Percentiles rank a stretch among this genome's conserved stretches.
These are phyloP conservation scores for Neodiprion virginianus DNA, from an alignment of 1,140 invertebrate genomes.

Conservation along the genomic window DNA sequence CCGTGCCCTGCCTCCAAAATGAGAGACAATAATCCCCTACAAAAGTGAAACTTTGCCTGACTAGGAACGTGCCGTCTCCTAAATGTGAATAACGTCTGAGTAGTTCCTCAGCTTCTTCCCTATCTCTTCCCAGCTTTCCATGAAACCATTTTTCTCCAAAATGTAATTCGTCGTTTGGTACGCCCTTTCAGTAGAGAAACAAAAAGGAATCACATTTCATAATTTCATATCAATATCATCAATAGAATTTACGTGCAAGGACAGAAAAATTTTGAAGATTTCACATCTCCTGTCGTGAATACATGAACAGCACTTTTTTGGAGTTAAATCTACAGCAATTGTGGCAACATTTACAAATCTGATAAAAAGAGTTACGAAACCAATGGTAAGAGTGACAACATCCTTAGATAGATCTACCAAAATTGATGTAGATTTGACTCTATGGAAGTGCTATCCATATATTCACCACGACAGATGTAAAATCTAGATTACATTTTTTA, in stretches of 20 bases:
- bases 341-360: too few relatives aligned
- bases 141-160: constrained; percentile 97
- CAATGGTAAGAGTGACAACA: neutral
- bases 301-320: too few relatives aligned
- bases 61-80: constrained; percentile 95
- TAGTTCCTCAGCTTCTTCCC: constrained; percentile 79
- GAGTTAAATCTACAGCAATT: too few relatives aligned
- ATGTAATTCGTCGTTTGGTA: constrained; percentile 86
- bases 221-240: neutral
- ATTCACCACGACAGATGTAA: too few relatives aligned
- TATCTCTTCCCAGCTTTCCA: constrained; percentile 80
- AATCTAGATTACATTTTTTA: neutral
- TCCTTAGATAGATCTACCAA: too few relatives aligned
- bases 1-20: constrained; percentile 89
- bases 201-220: neutral
- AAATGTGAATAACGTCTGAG: constrained; percentile 82
- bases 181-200: constrained; percentile 44
- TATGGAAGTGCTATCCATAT: too few relatives aligned
- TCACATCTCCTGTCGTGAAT: neutral
- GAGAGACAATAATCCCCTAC: constrained; percentile 95
- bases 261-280: neutral
- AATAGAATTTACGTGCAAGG: neutral
- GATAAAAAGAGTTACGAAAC: neutral
- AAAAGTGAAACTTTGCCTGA: constrained; percentile 94
- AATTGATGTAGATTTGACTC: too few relatives aligned